Evolutionary conservation across 2,888 invertebrate genomes (phyloP).

Genomic region (Archaeoteleia sp.): DNA sequence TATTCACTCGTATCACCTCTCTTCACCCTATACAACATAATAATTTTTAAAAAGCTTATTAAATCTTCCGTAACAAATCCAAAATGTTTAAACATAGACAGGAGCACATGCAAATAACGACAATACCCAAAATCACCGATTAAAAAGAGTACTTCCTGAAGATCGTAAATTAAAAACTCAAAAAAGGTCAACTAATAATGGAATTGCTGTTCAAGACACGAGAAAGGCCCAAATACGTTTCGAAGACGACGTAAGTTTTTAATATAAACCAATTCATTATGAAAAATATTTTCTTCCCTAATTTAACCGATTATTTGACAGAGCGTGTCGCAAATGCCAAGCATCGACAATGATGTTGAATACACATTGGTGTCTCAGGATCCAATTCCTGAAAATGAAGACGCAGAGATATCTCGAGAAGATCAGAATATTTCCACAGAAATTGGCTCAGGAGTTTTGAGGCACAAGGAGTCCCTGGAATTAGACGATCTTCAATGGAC

Average conservation of each 20-base stretch:
- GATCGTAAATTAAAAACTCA: slow-evolving; percentile 13
- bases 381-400: slow-evolving; percentile 18
- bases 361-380: no score
- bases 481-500: slow-evolving; percentile 55
- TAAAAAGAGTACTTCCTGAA: not conserved
- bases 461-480: slow-evolving; percentile 53
- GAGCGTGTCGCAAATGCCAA: not conserved
- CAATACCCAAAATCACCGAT: not conserved
- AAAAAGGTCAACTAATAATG: slow-evolving; percentile 21
- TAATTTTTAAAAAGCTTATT: no score
- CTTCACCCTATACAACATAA: no score
- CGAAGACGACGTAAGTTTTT: slow-evolving; percentile 27
- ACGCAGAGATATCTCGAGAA: slow-evolving; percentile 4
- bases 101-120: not conserved
- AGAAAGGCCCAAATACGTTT: slow-evolving; percentile 12
- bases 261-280: not conserved
- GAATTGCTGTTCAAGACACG: slow-evolving; percentile 2
- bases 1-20: no score
- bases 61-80: no score
- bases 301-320: not conserved
- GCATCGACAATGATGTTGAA: no score
- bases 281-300: not conserved
- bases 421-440: slow-evolving; percentile 5
- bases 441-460: slow-evolving; percentile 21
- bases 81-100: no score